Conservation (phyloP, 2,797 vertebrate genomes). For the Macrochelys suwanniensis region DNA sequence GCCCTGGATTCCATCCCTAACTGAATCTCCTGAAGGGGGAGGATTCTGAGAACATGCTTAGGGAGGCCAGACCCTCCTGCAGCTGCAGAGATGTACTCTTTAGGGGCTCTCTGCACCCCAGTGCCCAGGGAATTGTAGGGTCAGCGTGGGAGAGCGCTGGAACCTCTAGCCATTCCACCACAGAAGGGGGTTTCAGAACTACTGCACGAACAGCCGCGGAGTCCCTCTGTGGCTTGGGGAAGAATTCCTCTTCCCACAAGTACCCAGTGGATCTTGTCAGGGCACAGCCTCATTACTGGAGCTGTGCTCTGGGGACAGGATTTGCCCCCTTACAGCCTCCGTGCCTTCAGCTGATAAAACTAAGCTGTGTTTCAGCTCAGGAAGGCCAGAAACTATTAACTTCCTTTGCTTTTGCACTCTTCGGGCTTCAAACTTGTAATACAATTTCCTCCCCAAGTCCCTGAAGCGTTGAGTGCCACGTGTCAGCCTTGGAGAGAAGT, state of each 20-base stretch:
- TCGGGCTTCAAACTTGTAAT: slow-evolving; percentile 53
- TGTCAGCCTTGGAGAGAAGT: slow-evolving; percentile 51
- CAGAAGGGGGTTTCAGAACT: background rate
- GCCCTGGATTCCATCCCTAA: background rate
- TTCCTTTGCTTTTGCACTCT: slow-evolving; percentile 50
- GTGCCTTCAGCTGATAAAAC: slow-evolving; percentile 28
- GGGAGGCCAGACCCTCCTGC: background rate
- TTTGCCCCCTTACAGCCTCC: background rate
- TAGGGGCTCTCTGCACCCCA: background rate
- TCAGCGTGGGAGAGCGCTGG: background rate
- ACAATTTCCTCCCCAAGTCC: slow-evolving; percentile 50
- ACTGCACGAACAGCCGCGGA: background rate
- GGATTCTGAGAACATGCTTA: background rate
- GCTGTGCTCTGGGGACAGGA: background rate
- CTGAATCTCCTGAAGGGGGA: background rate
- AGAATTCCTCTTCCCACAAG: background rate
- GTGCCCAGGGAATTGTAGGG: background rate
- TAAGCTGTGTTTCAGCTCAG: background rate
- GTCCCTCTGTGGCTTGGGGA: background rate
- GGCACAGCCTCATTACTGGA: background rate
- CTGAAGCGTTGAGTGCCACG: slow-evolving; percentile 41
- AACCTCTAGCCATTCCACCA: background rate
- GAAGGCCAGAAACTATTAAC: slow-evolving; percentile 71
- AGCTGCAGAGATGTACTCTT: background rate
- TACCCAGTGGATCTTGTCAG: background rate